Evolutionary conservation across 1,140 invertebrate genomes (phyloP), one percentile per base, ranked within the genome.

Genomic region (Telenomus remus): DNA sequence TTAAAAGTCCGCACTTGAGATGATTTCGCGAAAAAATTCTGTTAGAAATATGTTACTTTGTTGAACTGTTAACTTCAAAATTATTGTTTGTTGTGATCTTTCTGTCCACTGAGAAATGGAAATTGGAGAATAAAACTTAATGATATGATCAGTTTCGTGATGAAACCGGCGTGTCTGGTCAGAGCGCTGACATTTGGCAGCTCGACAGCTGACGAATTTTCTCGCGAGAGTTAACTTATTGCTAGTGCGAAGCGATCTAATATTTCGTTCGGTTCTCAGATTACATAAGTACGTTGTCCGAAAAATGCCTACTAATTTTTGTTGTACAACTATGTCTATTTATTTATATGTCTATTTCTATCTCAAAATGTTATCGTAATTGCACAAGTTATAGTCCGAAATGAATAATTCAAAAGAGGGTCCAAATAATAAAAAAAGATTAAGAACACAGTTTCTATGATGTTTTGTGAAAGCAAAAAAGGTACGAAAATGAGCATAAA

Each of bases 401-500:
- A 27, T 27, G 19, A 27, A 27, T 27, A 27, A 27, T 27, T 27
- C 19, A 27, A 27, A n/a, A 1, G 19, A 27, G 19, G 19, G 6
- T 3, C 1, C 6, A 27, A 27, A 27, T 27, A 27, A 27, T 27
- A 27, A 27, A 27, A 27, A 27, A 6, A 27, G 19, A 6, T 3
- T 27, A 27, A 27, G 6, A 27, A 27, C 19, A 27, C 19, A 27
- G 19, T 27, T 27, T 27, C 19, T 27, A 27, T 27, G 19, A 27
- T 3, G 19, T 27, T 27, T 27, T 27, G 19, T 27, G 19, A 27
- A 27, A 27, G 2, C 1, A 27, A 61, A 59, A 51, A 47, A 37
- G 42, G 15, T 15, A 7, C 8, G 16, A 48, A 48, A 16, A 27
- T 85, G 82, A 81, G 79, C 84, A 86, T 86, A 85, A 86, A 82